These are phyloP conservation scores for Bucorvus abyssinicus DNA, from an alignment of 2,797 vertebrate genomes.

Conservation along the genomic window DNA sequence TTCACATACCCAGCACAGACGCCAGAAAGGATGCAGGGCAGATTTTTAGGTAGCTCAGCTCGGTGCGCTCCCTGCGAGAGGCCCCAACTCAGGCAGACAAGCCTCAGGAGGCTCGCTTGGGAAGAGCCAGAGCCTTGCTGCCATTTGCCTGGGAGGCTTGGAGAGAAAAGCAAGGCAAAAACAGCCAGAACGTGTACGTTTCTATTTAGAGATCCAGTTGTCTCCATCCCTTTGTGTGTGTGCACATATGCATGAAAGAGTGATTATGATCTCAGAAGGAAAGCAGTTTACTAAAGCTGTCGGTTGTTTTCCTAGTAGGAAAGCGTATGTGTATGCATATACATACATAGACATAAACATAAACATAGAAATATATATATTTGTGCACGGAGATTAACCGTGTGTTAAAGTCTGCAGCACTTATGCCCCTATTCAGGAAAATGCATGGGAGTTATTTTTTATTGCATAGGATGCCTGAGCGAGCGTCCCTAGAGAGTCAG, in stretches of 20 bases:
- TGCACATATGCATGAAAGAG: constrained; percentile 28
- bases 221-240: constrained; percentile 35
- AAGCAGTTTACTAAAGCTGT: constrained; percentile 39
- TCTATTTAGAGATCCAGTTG: constrained; percentile 29
- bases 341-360: background rate
- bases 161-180: constrained; percentile 51
- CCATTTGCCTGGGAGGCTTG: constrained; percentile 63
- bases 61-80: constrained; percentile 12
- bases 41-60: constrained; percentile 44
- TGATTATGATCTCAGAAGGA: constrained; percentile 45
- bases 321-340: background rate
- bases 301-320: background rate
- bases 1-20: background rate
- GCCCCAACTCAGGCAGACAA: constrained; percentile 40
- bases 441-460: background rate
- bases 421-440: background rate
- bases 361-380: background rate
- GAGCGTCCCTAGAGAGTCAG: background rate
- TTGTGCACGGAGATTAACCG: background rate
- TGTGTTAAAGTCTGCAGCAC: background rate
- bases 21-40: background rate
- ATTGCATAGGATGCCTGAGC: background rate
- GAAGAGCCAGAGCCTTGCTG: constrained; percentile 46
- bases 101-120: constrained; percentile 38
- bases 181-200: background rate